Conservation (phyloP, 2,888 invertebrate genomes). For the Nezara viridula region DNA sequence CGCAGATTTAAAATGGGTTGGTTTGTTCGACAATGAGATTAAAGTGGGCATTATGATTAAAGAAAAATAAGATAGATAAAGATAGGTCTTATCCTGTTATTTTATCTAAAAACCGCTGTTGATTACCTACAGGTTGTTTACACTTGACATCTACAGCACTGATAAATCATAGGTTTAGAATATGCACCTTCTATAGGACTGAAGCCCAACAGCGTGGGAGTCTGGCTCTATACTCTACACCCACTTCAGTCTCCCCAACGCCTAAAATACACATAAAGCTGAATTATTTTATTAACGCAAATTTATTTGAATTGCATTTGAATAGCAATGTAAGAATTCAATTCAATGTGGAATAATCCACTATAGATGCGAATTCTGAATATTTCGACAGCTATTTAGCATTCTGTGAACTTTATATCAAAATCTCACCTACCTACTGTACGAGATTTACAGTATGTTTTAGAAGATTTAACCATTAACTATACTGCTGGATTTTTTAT, state of each 20-base stretch:
- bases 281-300: conserved; percentile 35
- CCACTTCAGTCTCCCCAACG: conserved; percentile 3
- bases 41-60: no score
- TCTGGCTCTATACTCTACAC: neutral
- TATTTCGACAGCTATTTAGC: conserved; percentile 1
- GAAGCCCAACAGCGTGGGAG: neutral
- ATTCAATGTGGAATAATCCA: conserved; percentile 31
- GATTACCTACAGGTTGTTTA: neutral
- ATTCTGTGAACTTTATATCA: neutral
- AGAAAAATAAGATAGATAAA: no score
- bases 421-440: neutral
- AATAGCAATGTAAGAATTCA: conserved; percentile 23
- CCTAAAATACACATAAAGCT: conserved; percentile 29
- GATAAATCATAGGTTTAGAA: neutral
- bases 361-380: neutral
- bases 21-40: no score
- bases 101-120: neutral
- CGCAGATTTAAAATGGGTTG: no score
- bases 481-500: no score
- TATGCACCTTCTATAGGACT: conserved; percentile 9
- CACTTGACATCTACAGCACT: neutral
- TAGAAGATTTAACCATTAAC: no score
- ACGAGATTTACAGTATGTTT: neutral
- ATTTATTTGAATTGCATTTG: conserved; percentile 12
- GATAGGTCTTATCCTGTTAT: no score